These are phyloP conservation scores for Drosophila subsilvestris DNA, from an alignment of 2,888 invertebrate genomes.

Conservation along the genomic window DNA sequence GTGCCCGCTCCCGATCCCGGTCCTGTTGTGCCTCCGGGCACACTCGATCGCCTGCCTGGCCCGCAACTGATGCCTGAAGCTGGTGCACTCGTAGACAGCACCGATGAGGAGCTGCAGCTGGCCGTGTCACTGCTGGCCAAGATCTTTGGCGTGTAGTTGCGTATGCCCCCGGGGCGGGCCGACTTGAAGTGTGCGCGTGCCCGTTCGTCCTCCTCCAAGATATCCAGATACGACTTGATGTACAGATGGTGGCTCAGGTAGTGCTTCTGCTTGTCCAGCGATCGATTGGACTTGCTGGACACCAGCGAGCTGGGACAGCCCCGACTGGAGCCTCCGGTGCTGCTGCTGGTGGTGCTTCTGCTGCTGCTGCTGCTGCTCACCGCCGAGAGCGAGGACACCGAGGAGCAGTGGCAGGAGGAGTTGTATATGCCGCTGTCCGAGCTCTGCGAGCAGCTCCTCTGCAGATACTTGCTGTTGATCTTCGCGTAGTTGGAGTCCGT, in stretches of 20 bases:
- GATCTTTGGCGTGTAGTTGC: conserved; percentile 90
- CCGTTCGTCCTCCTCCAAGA: conserved; percentile 85
- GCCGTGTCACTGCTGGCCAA: conserved; percentile 82
- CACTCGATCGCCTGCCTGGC: conserved; percentile 35
- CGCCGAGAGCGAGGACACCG: conserved; percentile 76
- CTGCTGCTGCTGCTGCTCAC: conserved; percentile 83
- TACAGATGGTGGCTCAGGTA: conserved; percentile 86
- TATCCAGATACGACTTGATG: conserved; percentile 86
- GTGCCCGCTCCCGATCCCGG: neutral
- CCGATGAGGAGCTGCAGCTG: conserved; percentile 8
- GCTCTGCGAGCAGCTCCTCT: conserved; percentile 71
- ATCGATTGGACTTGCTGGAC: conserved; percentile 80
- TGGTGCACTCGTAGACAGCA: conserved; percentile 74
- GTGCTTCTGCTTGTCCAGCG: conserved; percentile 83
- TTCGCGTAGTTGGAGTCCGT: conserved; percentile 71
- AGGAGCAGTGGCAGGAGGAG: conserved; percentile 81
- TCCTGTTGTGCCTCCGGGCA: conserved; percentile 5
- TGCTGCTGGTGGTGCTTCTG: conserved; percentile 79
- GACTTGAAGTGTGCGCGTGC: conserved; percentile 84
- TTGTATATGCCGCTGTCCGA: conserved; percentile 82
- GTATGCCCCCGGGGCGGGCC: conserved; percentile 87
- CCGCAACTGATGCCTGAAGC: conserved; percentile 58
- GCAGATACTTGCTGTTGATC: conserved; percentile 53
- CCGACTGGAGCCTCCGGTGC: conserved; percentile 81
- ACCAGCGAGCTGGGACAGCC: conserved; percentile 69